These are phyloP conservation scores for Labroides dimidiatus DNA, from an alignment of 2,797 vertebrate genomes.

Conservation along the genomic window DNA sequence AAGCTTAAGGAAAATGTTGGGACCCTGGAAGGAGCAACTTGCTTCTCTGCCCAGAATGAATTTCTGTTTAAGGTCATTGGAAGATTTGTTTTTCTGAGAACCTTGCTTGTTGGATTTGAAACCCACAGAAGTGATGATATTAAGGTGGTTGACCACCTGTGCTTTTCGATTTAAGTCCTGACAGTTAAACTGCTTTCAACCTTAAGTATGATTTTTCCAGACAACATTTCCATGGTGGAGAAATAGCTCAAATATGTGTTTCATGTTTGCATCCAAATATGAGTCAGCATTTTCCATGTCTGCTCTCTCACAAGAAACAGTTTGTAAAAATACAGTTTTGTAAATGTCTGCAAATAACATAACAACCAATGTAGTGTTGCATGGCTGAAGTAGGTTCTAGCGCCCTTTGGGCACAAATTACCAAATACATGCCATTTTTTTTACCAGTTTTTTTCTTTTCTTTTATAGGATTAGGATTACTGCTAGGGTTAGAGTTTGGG, in stretches of 20 bases:
- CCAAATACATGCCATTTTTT: too few relatives aligned
- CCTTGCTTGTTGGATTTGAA: constrained; percentile 19
- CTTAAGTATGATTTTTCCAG: constrained; percentile 5
- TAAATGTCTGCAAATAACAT: too few relatives aligned
- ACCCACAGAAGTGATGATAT: background rate
- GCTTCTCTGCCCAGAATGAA: constrained; percentile 26
- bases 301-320: background rate
- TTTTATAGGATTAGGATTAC: too few relatives aligned
- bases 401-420: too few relatives aligned
- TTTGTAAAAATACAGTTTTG: background rate
- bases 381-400: too few relatives aligned
- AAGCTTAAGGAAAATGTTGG: constrained; percentile 54
- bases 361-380: too few relatives aligned
- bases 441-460: too few relatives aligned
- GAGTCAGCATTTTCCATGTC: constrained; percentile 33
- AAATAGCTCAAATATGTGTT: constrained; percentile 6
- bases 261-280: constrained; percentile 12
- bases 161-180: constrained; percentile 1
- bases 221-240: background rate
- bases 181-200: background rate
- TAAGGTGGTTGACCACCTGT: background rate
- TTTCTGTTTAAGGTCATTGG: constrained; percentile 40
- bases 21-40: constrained; percentile 27
- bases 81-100: constrained; percentile 19
- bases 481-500: too few relatives aligned